Conservation (phyloP, 2,888 invertebrate genomes). For the Creontiades dilutus region DNA sequence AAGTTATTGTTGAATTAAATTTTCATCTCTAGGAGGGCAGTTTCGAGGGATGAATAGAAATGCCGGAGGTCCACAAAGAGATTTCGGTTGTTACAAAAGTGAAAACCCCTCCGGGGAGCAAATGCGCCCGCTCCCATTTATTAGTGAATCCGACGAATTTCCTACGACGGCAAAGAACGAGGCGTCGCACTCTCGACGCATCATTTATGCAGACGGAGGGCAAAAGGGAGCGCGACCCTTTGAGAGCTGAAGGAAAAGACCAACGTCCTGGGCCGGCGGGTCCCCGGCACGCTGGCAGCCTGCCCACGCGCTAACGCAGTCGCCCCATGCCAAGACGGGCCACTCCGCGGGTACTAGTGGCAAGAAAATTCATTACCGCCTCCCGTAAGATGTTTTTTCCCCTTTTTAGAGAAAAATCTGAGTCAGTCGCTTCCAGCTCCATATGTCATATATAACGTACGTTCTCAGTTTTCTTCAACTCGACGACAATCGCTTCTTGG, state of each 20-base stretch:
- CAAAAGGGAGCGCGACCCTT: slow-evolving; percentile 9
- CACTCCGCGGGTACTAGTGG: background rate
- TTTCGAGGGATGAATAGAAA: background rate
- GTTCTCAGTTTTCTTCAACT: too few relatives aligned
- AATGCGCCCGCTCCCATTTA: background rate
- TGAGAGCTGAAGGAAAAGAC: slow-evolving; percentile 3
- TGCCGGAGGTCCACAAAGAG: background rate
- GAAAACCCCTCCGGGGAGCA: background rate
- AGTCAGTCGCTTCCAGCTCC: too few relatives aligned
- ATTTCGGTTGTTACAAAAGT: background rate
- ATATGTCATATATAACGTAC: too few relatives aligned
- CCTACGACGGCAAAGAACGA: background rate
- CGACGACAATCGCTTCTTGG: too few relatives aligned
- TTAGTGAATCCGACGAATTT: background rate
- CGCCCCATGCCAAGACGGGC: slow-evolving; percentile 4
- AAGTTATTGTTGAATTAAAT: background rate
- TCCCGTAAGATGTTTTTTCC: background rate
- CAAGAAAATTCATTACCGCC: slow-evolving; percentile 15
- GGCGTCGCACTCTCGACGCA: slow-evolving; percentile 18
- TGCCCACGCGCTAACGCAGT: slow-evolving; percentile 30
- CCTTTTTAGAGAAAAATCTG: too few relatives aligned
- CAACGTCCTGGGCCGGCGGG: background rate
- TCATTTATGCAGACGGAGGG: slow-evolving; percentile 25
- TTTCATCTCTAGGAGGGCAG: background rate
- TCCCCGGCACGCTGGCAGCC: background rate